Evolutionary conservation across 2,888 invertebrate genomes (phyloP), one percentile per base, ranked within the genome.

Genomic region (Seira musarum): DNA sequence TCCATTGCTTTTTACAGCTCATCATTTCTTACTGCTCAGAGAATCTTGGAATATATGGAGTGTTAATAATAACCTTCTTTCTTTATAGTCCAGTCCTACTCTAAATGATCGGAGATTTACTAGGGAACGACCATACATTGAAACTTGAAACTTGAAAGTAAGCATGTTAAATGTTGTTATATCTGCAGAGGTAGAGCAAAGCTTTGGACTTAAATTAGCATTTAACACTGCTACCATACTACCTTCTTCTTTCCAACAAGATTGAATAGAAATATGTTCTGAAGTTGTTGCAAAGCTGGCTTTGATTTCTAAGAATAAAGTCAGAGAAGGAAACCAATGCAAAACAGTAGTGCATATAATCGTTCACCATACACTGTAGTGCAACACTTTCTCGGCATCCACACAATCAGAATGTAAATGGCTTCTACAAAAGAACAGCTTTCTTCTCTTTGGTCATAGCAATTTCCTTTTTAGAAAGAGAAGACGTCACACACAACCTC

Each of bases 41-140:
- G 57, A 6, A 6, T 57, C n/a, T 57, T n/a, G 57, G 57, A n/a
- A 13, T 57, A 57, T 57, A 57, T 57, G 57, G 57, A 57, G 57
- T 57, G 57, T 57, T 57, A 57, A 57, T 57, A 57, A 57, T 57
- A n/a, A 57, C 57, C 40, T 6, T 57, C 57, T n/a, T 57, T 57
- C 17, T 57, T n/a, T n/a, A 57, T 57, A 15, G 57, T 15, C 5
- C 40, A 40, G 40, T 57, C 6, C 10, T 6, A 57, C n/a, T 57
- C n/a, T 40, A 13, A 57, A 57, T n/a, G n/a, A n/a, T n/a, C n/a
- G n/a, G n/a, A n/a, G n/a, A n/a, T n/a, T n/a, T n/a, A n/a, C n/a
- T n/a, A n/a, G 57, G 57, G n/a, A 57, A 57, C 57, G 57, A 57
- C 57, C n/a, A 6, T 57, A 5, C 57, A 57, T 57, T 40, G 5